Evolutionary conservation across 2,888 invertebrate species (phyloP).

Genomic region (Dasypolia templi): DNA sequence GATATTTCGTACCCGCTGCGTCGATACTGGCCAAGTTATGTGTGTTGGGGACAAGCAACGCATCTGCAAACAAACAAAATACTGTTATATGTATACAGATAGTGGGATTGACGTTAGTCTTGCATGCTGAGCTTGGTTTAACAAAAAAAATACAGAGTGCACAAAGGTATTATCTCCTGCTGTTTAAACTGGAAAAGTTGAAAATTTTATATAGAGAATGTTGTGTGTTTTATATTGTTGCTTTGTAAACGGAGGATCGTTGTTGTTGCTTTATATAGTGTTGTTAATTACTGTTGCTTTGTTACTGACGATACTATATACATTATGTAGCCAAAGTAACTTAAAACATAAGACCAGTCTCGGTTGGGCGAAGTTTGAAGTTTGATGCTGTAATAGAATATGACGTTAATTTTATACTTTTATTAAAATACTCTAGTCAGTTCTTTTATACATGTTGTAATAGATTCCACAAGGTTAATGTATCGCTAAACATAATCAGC

Average conservation of each 20-base stretch:
- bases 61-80: slow-evolving; percentile 82
- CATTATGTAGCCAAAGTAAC: neutral
- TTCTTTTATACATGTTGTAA: neutral
- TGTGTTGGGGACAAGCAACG: slow-evolving; percentile 77
- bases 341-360: neutral
- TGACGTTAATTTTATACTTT: neutral
- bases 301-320: no score
- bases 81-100: slow-evolving; percentile 66
- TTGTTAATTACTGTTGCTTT: no score
- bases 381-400: neutral
- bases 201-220: neutral
- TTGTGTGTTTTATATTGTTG: neutral
- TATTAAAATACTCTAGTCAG: neutral
- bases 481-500: neutral
- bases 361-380: neutral
- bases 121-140: slow-evolving; percentile 8
- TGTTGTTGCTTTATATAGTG: no score
- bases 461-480: neutral
- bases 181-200: neutral
- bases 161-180: slow-evolving; percentile 8
- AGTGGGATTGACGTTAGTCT: slow-evolving; percentile 34
- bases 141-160: slow-evolving; percentile 39
- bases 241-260: neutral
- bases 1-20: slow-evolving; percentile 66
- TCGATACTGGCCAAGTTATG: slow-evolving; percentile 75